These are phyloP conservation scores for Episyrphus balteatus DNA, from an alignment of 1,140 invertebrate genomes.

Conservation along the genomic window DNA sequence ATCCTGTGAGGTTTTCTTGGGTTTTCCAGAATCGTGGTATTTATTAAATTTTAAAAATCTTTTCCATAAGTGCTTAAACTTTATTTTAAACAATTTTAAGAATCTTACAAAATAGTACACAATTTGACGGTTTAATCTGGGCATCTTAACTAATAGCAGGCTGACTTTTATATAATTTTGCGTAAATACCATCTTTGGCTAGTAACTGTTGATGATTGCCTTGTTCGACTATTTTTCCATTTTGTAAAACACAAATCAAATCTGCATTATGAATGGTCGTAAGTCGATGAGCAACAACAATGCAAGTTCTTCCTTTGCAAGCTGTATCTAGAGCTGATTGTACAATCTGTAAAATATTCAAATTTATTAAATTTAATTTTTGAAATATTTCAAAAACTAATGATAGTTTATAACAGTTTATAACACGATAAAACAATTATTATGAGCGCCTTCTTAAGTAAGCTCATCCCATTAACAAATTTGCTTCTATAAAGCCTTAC, in stretches of 20 bases:
- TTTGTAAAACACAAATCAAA: constrained; percentile 67
- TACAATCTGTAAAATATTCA: constrained; percentile 37
- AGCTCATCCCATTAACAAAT: too few relatives aligned
- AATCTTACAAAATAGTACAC: too few relatives aligned
- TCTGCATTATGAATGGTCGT: constrained; percentile 61
- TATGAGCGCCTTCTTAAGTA: too few relatives aligned
- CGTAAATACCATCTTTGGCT: constrained; percentile 62
- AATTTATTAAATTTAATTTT: not conserved
- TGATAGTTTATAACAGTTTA: not conserved
- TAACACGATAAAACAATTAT: too few relatives aligned
- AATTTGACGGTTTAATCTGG: too few relatives aligned
- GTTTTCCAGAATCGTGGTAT: too few relatives aligned
- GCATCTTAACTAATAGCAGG: constrained; percentile 5
- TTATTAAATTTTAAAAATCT: too few relatives aligned
- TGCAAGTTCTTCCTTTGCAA: constrained; percentile 48
- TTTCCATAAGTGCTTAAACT: too few relatives aligned
- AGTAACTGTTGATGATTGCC: constrained; percentile 75
- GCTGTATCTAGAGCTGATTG: constrained; percentile 51
- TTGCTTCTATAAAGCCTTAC: too few relatives aligned
- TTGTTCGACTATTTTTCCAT: constrained; percentile 62
- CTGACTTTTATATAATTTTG: constrained; percentile 49
- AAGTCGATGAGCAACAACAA: constrained; percentile 60
- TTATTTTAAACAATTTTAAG: too few relatives aligned
- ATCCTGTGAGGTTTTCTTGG: too few relatives aligned
- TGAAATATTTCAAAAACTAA: not conserved